Evolutionary conservation across 2,113 vertebrate genomes (phyloP).

Genomic region (Piliocolobus tephrosceles): DNA sequence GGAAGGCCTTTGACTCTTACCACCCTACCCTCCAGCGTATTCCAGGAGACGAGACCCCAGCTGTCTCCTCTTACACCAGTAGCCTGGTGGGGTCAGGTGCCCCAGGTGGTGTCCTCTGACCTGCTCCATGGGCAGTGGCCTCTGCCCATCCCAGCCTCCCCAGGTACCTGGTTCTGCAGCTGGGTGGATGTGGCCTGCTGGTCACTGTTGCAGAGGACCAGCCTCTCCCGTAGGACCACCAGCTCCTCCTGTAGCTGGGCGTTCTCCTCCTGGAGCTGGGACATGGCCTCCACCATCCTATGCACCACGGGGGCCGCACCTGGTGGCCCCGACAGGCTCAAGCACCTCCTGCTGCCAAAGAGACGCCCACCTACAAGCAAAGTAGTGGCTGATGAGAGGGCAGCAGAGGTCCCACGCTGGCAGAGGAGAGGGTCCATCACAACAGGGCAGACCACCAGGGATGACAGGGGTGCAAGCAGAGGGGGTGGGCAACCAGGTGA

Average conservation of each 20-base stretch:
- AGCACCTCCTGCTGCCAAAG: slow-evolving; percentile 72
- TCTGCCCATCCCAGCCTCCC: slow-evolving; percentile 47
- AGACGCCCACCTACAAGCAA: slow-evolving; percentile 80
- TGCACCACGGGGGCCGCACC: slow-evolving; percentile 73
- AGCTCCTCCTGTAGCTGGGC: slow-evolving; percentile 83
- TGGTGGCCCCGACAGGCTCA: slow-evolving; percentile 60
- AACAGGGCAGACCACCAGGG: fast-evolving
- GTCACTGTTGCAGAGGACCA: slow-evolving; percentile 82
- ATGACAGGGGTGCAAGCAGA: not conserved
- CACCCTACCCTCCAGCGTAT: not conserved
- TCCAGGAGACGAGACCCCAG: not conserved
- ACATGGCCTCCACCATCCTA: slow-evolving; percentile 85
- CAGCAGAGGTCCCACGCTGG: not conserved
- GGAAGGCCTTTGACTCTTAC: not conserved
- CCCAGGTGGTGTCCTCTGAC: fast-evolving
- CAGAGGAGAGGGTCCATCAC: not conserved
- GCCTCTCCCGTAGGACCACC: slow-evolving; percentile 78
- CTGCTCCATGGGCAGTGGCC: not conserved
- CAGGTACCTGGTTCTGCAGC: slow-evolving; percentile 90
- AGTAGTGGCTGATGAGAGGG: slow-evolving; percentile 48
- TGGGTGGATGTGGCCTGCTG: slow-evolving; percentile 83
- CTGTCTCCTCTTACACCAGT: not conserved
- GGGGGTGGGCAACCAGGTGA: fast-evolving
- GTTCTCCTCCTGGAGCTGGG: slow-evolving; percentile 84
- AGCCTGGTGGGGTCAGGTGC: not conserved